Conservation (phyloP, 2,888 invertebrate species). For the Catocala nupta region DNA sequence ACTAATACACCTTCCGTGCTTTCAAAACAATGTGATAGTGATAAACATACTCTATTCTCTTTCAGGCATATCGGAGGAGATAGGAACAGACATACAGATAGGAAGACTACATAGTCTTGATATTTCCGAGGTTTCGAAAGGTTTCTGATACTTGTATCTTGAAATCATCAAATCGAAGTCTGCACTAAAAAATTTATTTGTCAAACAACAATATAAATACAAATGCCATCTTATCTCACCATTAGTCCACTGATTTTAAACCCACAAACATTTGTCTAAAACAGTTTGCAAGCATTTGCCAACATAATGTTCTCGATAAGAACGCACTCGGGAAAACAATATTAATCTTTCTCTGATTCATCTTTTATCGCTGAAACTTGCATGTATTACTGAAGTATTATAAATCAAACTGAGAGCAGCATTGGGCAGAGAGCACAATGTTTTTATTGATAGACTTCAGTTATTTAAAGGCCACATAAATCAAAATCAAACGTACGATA, state of each 20-base stretch:
- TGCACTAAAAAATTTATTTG: too few relatives aligned
- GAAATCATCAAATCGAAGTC: too few relatives aligned
- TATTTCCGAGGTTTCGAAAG: too few relatives aligned
- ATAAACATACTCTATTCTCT: too few relatives aligned
- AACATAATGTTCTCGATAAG: constrained; percentile 75
- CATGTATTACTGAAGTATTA: constrained; percentile 63
- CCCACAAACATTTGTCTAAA: constrained; percentile 60
- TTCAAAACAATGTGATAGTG: too few relatives aligned
- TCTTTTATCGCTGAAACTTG: constrained; percentile 79
- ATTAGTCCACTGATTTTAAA: background rate
- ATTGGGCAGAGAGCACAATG: constrained; percentile 56
- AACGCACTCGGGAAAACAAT: constrained; percentile 66
- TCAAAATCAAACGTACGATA: constrained; percentile 31
- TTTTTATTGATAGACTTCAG: constrained; percentile 33
- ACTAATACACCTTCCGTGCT: too few relatives aligned
- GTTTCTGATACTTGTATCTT: too few relatives aligned
- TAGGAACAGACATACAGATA: too few relatives aligned
- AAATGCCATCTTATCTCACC: too few relatives aligned
- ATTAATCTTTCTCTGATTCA: constrained; percentile 77
- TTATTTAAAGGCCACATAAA: constrained; percentile 36
- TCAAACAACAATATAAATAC: too few relatives aligned
- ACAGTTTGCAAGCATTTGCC: constrained; percentile 71
- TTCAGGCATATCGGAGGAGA: too few relatives aligned
- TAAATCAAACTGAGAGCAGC: constrained; percentile 70
- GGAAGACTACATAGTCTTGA: too few relatives aligned